A percentile compares a stretch with the other conserved stretches of the same genome.
phyloP scores from a whole-genome alignment of 1,140 invertebrate genomes.

The Aplysia californica region DNA sequence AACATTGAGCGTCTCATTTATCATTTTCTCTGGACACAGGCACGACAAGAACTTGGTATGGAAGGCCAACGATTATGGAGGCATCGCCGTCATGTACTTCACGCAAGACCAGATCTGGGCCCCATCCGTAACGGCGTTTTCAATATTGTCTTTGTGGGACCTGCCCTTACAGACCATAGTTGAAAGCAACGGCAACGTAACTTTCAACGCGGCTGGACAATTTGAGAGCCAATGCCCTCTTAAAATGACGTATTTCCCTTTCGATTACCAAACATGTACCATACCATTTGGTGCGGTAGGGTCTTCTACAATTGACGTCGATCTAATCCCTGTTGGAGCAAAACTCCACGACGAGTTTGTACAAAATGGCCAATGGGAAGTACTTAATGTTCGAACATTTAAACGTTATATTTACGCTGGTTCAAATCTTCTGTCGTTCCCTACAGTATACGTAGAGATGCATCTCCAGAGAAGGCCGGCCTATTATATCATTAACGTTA shows the following conservation, averaged over 20 bases:
- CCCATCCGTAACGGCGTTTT: too few relatives aligned
- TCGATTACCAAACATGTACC: too few relatives aligned
- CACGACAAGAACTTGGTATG: not conserved
- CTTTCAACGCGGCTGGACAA: slow-evolving; percentile 64
- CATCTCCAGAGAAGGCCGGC: slow-evolving; percentile 10
- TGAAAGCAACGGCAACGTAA: not conserved
- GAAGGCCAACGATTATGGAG: not conserved
- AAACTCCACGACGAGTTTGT: not conserved
- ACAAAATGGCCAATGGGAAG: not conserved
- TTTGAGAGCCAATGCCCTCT: slow-evolving; percentile 33
- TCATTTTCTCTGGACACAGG: too few relatives aligned
- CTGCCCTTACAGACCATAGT: not conserved
- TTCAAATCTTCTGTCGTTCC: not conserved
- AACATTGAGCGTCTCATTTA: too few relatives aligned
- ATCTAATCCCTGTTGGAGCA: not conserved
- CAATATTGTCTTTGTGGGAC: not conserved
- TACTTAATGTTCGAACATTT: too few relatives aligned
- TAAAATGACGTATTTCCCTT: slow-evolving; percentile 45
- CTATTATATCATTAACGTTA: slow-evolving; percentile 39
- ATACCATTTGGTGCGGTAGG: too few relatives aligned
- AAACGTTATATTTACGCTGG: not conserved
- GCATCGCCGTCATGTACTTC: too few relatives aligned
- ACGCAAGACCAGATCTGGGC: too few relatives aligned
- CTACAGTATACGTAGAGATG: slow-evolving; percentile 16
- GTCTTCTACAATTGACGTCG: slow-evolving; percentile 1